A percentile compares a stretch with the other conserved stretches of the same genome.
Conservation (phyloP, 2,797 vertebrate genomes). For the Podarcis lilfordi region DNA sequence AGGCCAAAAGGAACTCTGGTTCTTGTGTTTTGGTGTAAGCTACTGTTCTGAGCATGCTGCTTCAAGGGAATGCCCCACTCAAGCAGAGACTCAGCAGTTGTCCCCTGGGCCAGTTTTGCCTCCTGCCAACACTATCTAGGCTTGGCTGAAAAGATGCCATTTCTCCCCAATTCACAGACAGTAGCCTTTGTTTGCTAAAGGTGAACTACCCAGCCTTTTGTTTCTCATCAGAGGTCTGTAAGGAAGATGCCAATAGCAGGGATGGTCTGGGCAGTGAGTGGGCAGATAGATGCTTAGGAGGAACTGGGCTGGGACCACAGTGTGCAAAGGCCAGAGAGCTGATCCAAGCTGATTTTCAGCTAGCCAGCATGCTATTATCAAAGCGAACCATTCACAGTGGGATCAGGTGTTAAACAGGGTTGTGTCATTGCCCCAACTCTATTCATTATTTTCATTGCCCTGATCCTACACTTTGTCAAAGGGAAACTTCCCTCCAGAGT, state of each 20-base stretch:
- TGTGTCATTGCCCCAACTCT: too few species aligned
- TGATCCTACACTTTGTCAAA: too few species aligned
- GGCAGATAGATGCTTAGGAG: conserved; percentile 20
- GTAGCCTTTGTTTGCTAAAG: too few species aligned
- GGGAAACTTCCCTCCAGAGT: too few species aligned
- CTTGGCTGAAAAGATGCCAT: neutral
- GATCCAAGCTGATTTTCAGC: conserved; percentile 41
- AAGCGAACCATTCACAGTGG: neutral
- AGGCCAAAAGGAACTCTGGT: neutral
- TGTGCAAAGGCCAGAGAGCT: conserved; percentile 29
- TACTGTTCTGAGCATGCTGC: neutral
- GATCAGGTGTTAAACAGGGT: too few species aligned
- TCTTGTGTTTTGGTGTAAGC: neutral
- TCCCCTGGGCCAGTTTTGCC: too few species aligned
- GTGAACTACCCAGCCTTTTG: neutral
- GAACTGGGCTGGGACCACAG: conserved; percentile 53
- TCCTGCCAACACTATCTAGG: too few species aligned
- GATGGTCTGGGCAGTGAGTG: neutral
- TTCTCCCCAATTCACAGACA: neutral
- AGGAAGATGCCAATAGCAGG: neutral
- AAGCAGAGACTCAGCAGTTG: neutral
- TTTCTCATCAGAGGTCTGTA: neutral
- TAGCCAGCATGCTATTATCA: conserved; percentile 53
- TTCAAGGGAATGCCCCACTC: too few species aligned
- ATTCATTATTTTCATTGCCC: too few species aligned